phyloP scores from a whole-genome alignment of 1,140 invertebrate genomes.

The Parasteatoda tepidariorum region DNA sequence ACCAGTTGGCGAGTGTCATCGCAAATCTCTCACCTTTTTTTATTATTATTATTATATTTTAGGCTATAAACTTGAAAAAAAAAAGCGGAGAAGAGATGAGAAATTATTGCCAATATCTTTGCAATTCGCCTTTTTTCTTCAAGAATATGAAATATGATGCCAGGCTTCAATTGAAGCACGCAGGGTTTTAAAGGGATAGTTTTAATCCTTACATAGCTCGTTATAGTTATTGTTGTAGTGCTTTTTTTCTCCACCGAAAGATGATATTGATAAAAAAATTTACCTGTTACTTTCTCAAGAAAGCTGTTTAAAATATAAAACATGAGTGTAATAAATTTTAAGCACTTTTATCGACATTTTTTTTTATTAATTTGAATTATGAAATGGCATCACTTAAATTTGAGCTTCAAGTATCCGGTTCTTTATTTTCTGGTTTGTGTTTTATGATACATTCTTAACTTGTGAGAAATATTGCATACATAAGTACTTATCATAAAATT shows the following conservation, averaged over 20 bases:
- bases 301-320: background rate
- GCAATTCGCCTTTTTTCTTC: background rate
- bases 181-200: background rate
- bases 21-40: background rate
- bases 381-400: background rate
- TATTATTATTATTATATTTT: no score
- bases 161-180: background rate
- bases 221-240: background rate
- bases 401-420: background rate
- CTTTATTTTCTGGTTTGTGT: no score
- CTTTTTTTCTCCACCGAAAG: background rate
- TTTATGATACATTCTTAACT: no score
- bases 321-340: background rate
- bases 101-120: background rate
- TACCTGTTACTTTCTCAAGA: background rate
- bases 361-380: background rate
- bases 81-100: background rate
- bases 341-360: background rate
- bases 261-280: background rate
- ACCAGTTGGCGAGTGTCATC: background rate
- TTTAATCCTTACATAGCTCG: background rate
- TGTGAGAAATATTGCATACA: no score
- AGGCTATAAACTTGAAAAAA: background rate
- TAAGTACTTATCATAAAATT: no score
- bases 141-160: background rate